phyloP scores from a whole-genome alignment of 2,113 vertebrate species.

The Silurus meridionalis region DNA sequence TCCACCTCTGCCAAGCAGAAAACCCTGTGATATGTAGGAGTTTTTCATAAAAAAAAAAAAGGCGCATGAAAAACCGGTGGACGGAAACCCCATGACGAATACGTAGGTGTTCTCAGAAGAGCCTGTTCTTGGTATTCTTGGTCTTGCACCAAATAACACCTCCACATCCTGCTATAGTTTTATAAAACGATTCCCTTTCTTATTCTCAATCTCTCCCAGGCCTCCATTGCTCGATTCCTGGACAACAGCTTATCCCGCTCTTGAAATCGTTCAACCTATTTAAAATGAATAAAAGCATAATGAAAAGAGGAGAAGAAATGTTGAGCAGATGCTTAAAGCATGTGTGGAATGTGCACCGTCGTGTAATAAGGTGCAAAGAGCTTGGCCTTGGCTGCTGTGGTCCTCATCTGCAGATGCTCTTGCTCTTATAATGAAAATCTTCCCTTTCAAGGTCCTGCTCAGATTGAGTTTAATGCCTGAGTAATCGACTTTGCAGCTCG shows the following conservation, averaged over 20 bases:
- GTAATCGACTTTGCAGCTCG: slow-evolving; percentile 22
- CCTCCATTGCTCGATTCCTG: background rate
- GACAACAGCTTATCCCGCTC: background rate
- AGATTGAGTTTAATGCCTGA: slow-evolving; percentile 30
- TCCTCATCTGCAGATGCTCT: background rate
- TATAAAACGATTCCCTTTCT: background rate
- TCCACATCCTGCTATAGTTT: slow-evolving; percentile 1
- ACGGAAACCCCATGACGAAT: slow-evolving; percentile 20
- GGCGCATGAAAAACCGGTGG: background rate
- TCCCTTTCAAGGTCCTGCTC: slow-evolving; percentile 32
- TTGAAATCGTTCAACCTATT: background rate
- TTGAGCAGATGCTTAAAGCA: slow-evolving; percentile 26
- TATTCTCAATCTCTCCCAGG: background rate
- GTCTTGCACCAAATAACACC: slow-evolving; percentile 18
- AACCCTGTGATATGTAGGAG: slow-evolving; percentile 13
- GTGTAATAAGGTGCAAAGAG: background rate
- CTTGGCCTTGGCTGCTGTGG: slow-evolving; percentile 6
- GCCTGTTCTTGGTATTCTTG: slow-evolving; percentile 23
- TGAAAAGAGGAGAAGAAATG: background rate
- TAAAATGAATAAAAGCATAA: slow-evolving; percentile 10
- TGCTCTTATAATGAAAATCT: slow-evolving; percentile 19
- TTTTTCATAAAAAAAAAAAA: background rate
- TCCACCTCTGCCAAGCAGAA: slow-evolving; percentile 23
- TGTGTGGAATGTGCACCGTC: background rate
- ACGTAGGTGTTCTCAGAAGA: background rate